phyloP scores from a whole-genome alignment of 2,113 vertebrate genomes.

The Mus pahari region DNA sequence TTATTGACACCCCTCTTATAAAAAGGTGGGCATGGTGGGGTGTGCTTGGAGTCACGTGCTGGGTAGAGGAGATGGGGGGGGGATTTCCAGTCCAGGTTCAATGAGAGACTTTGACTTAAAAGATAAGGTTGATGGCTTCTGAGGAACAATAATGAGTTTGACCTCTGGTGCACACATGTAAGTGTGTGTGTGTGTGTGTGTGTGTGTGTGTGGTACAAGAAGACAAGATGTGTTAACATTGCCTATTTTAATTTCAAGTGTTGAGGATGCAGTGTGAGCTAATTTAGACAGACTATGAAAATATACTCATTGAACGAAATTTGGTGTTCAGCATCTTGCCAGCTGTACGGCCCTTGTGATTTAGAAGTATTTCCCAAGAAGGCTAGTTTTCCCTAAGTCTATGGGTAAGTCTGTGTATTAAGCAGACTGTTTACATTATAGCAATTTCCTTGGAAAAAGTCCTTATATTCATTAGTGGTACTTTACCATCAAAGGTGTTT shows the following conservation, averaged over 20 bases:
- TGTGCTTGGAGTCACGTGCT: neutral
- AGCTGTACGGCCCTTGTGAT: neutral
- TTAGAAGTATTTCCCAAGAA: conserved; percentile 59
- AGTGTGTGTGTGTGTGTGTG: neutral
- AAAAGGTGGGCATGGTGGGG: neutral
- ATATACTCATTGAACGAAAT: conserved; percentile 8
- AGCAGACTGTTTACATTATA: conserved; percentile 55
- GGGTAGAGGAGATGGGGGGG: neutral
- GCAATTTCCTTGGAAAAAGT: conserved; percentile 49
- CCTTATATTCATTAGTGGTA: neutral
- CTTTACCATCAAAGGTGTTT: conserved; percentile 42
- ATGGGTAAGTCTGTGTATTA: conserved; percentile 7
- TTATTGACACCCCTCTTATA: neutral
- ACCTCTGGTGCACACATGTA: neutral
- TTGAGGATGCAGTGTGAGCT: conserved; percentile 7
- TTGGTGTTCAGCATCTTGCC: neutral
- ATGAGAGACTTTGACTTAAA: neutral
- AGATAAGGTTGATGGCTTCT: neutral
- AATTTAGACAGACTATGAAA: neutral
- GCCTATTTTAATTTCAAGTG: neutral
- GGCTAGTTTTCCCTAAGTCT: neutral
- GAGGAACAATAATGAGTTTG: neutral
- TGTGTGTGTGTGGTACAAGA: neutral
- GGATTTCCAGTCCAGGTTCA: neutral
- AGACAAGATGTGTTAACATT: neutral